Evolutionary conservation across 2,797 vertebrate genomes (phyloP).

Genomic region (Alfaro cultratus): DNA sequence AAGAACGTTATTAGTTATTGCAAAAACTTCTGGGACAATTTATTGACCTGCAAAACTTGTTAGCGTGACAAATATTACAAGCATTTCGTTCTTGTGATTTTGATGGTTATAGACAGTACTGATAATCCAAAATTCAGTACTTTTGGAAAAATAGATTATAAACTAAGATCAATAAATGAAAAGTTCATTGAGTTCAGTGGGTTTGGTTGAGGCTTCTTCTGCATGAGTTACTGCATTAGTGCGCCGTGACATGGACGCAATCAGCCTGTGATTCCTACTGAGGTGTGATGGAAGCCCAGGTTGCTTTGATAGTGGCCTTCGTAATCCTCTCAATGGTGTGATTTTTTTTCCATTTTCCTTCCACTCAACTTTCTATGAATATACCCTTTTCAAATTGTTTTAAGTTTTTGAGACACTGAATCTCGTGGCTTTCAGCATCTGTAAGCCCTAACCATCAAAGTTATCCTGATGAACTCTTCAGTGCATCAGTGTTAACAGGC

Average conservation of each 20-base stretch:
- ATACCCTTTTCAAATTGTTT: background rate
- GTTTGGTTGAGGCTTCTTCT: background rate
- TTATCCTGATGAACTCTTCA: background rate
- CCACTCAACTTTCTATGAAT: background rate
- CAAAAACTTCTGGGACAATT: too few species aligned
- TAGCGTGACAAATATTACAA: background rate
- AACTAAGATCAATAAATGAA: background rate
- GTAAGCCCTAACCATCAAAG: background rate
- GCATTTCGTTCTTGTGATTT: background rate
- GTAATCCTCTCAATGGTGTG: background rate
- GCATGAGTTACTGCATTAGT: background rate
- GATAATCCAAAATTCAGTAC: background rate
- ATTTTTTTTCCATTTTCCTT: background rate
- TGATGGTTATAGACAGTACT: background rate
- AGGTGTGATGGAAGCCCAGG: background rate
- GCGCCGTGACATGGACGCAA: background rate
- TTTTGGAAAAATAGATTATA: background rate
- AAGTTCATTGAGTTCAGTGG: background rate
- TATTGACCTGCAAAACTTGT: too few species aligned
- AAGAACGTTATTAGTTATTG: too few species aligned
- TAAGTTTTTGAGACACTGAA: background rate
- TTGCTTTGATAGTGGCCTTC: background rate
- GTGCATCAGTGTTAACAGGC: background rate
- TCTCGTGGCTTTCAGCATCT: background rate
- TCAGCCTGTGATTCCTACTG: background rate